phyloP scores from a whole-genome alignment of 2,113 vertebrate species.

The Equus quagga region DNA sequence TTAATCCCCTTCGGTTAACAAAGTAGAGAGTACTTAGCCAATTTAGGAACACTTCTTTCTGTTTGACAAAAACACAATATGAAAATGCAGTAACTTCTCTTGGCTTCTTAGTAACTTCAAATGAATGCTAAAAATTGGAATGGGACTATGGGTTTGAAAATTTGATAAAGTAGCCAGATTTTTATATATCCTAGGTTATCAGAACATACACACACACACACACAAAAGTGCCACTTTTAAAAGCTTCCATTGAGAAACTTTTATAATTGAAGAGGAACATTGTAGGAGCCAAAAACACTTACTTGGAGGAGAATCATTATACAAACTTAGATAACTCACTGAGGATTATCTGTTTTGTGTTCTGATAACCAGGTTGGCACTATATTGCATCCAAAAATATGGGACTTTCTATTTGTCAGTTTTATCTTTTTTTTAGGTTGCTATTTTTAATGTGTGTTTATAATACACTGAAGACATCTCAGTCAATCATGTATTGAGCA shows the following conservation, averaged over 20 bases:
- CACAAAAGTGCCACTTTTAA: background rate
- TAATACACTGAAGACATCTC: slow-evolving; percentile 67
- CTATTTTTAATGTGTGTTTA: slow-evolving; percentile 81
- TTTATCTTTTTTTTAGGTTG: slow-evolving; percentile 53
- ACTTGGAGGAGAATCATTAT: slow-evolving; percentile 51
- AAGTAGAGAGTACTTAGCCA: slow-evolving; percentile 35
- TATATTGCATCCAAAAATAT: slow-evolving; percentile 35
- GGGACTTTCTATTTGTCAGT: slow-evolving; percentile 58
- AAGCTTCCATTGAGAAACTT: slow-evolving; percentile 60
- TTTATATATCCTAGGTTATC: slow-evolving; percentile 40
- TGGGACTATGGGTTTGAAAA: background rate
- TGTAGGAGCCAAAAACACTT: slow-evolving; percentile 53
- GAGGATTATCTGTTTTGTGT: slow-evolving; percentile 23
- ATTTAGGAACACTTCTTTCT: slow-evolving; percentile 26
- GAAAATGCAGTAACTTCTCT: slow-evolving; percentile 54
- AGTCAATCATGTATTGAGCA: slow-evolving; percentile 75
- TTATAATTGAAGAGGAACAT: slow-evolving; percentile 54
- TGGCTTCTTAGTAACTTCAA: background rate
- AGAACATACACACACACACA: background rate
- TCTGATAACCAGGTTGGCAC: slow-evolving; percentile 55
- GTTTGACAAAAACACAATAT: slow-evolving; percentile 53
- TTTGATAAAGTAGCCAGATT: slow-evolving; percentile 26
- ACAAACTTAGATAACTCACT: slow-evolving; percentile 55
- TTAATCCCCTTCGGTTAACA: slow-evolving; percentile 11
- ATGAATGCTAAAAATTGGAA: slow-evolving; percentile 24